Evolutionary conservation across 1,140 invertebrate genomes (phyloP).

Genomic region (Meloidogyne exigua): DNA sequence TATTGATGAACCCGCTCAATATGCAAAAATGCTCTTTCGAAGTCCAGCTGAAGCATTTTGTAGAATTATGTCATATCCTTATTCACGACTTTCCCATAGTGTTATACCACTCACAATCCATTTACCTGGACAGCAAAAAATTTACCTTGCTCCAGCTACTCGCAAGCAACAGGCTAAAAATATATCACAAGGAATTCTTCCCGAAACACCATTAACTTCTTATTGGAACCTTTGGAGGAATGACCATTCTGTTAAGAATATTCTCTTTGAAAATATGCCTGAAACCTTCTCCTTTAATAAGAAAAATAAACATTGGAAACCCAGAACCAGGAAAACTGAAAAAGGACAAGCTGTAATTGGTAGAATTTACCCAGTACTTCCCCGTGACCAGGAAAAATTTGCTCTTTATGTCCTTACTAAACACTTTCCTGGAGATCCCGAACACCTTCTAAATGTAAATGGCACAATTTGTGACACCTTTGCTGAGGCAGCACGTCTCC

Average conservation of each 20-base stretch:
- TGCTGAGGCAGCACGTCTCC: not conserved
- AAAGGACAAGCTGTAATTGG: not conserved
- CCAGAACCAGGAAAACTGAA: not conserved
- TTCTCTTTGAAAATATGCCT: slow-evolving; percentile 20
- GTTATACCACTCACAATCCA: not conserved
- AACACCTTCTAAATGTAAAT: not conserved
- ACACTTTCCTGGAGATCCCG: slow-evolving; percentile 8
- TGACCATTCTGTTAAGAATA: not conserved
- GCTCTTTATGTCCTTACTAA: slow-evolving; percentile 5
- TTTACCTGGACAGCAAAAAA: not conserved
- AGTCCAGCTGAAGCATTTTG: not conserved
- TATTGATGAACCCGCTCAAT: slow-evolving; percentile 9
- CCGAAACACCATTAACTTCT: not conserved
- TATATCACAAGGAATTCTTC: not conserved
- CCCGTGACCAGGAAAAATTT: not conserved
- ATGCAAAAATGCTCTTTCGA: not conserved
- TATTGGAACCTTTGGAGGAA: slow-evolving; percentile 7
- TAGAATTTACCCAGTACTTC: not conserved
- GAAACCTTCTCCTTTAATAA: not conserved
- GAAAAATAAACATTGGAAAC: not conserved
- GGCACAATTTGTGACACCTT: not conserved
- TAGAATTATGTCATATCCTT: slow-evolving; percentile 1
- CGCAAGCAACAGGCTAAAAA: not conserved
- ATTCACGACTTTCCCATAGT: not conserved
- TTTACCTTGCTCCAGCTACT: not conserved